Evolutionary conservation across 64 coral and sea anemone species (phyloP).

Genomic region (Orbicella faveolata): DNA sequence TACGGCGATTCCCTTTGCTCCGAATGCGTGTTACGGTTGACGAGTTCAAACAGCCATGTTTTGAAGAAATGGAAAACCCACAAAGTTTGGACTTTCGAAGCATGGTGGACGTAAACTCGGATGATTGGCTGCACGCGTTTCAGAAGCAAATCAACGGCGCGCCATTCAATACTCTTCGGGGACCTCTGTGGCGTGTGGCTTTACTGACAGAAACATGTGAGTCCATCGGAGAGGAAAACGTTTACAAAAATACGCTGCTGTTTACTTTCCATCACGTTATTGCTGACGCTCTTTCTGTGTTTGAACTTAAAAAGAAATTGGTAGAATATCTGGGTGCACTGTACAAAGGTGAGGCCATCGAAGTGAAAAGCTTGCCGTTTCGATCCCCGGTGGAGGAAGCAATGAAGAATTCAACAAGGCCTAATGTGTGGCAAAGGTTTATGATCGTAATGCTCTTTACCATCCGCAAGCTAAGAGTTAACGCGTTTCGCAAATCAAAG

Average conservation of each 20-base stretch:
- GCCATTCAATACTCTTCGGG: slow-evolving; percentile 3
- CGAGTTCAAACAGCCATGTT: neutral
- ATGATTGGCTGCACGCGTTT: slow-evolving; percentile 7
- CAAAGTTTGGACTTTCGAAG: slow-evolving; percentile 3
- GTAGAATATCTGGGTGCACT: slow-evolving; percentile 34
- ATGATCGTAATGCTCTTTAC: slow-evolving; percentile 11
- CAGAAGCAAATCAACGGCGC: slow-evolving; percentile 6
- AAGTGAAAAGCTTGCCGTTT: slow-evolving; percentile 16
- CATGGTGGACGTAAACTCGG: neutral
- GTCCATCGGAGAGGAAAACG: neutral
- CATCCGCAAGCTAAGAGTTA: slow-evolving; percentile 17
- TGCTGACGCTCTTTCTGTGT: slow-evolving; percentile 33
- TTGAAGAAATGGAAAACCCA: neutral
- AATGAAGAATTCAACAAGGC: neutral
- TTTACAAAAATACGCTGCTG: slow-evolving; percentile 30
- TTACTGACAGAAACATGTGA: slow-evolving; percentile 9
- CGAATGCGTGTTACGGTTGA: neutral
- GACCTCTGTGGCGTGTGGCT: slow-evolving; percentile 27
- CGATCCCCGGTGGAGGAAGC: neutral
- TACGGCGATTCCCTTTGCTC: neutral
- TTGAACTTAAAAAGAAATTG: slow-evolving; percentile 33
- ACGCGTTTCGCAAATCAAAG: neutral
- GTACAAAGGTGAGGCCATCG: slow-evolving; percentile 2
- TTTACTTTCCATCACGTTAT: slow-evolving; percentile 63
- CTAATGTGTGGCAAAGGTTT: slow-evolving; percentile 3